Percentiles rank a stretch among this genome's conserved stretches.
These are phyloP conservation scores for Phenganax stokvisi DNA, from an alignment of 92 coral and sea anemone species.

Conservation along the genomic window DNA sequence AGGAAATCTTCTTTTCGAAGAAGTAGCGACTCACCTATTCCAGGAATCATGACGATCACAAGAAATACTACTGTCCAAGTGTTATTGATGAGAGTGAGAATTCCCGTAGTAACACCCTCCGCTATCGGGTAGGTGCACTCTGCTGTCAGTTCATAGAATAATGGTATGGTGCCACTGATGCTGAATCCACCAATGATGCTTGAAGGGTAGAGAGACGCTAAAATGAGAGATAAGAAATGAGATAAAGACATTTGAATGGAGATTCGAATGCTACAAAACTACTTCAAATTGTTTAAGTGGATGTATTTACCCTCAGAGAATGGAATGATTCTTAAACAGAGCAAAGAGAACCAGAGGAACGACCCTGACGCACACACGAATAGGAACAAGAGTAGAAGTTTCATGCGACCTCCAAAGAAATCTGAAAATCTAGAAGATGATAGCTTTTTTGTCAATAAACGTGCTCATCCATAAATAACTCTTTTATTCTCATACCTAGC, in stretches of 20 bases:
- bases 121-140: conserved; percentile 96
- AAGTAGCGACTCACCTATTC: conserved; percentile 66
- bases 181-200: conserved; percentile 95
- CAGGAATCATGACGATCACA: conserved; percentile 74
- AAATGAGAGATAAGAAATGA: conserved; percentile 14
- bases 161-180: conserved; percentile 92
- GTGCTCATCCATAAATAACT: background rate
- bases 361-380: conserved; percentile 84
- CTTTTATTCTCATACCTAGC: conserved; percentile 55
- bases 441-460: background rate
- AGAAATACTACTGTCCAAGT: conserved; percentile 77
- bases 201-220: conserved; percentile 67
- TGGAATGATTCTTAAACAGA: conserved; percentile 75
- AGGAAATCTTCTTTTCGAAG: background rate
- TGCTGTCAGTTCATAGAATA: conserved; percentile 93
- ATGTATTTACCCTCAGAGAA: conserved; percentile 61
- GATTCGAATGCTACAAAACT: background rate
- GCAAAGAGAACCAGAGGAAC: conserved; percentile 87
- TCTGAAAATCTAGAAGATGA: conserved; percentile 68
- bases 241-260: background rate
- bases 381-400: conserved; percentile 70
- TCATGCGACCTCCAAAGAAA: conserved; percentile 90
- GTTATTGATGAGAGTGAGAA: conserved; percentile 78
- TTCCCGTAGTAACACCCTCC: conserved; percentile 89
- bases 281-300: background rate